Percentiles rank a stretch among this genome's conserved stretches.
phyloP scores from a whole-genome alignment of 2,888 invertebrate genomes.

The Stenichneumon culpator region DNA sequence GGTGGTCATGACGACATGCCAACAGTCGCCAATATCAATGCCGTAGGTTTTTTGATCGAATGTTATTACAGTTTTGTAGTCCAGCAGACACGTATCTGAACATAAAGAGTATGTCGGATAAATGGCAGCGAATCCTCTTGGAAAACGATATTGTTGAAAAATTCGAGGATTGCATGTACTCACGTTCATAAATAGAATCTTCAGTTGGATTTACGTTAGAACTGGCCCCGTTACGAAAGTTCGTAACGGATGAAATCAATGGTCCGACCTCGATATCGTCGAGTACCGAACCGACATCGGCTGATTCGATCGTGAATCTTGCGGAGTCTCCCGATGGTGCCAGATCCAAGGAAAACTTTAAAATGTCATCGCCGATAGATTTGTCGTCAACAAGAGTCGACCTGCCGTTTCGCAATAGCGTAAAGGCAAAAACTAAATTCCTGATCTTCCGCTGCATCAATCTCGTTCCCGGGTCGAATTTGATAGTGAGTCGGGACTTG shows the following conservation, averaged over 20 bases:
- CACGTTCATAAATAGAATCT: slow-evolving; percentile 17
- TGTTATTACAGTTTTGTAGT: slow-evolving; percentile 87
- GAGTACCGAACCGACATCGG: not conserved
- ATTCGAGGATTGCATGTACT: slow-evolving; percentile 11
- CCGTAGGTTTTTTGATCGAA: slow-evolving; percentile 89
- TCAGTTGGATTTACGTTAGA: slow-evolving; percentile 21
- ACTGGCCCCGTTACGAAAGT: slow-evolving; percentile 1
- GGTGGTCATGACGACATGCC: slow-evolving; percentile 88
- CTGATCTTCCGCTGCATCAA: rapidly evolving
- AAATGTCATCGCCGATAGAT: not conserved
- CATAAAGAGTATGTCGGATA: slow-evolving; percentile 68
- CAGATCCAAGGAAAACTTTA: slow-evolving; percentile 9
- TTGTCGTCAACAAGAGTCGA: not conserved
- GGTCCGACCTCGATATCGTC: not conserved
- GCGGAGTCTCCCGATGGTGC: not conserved
- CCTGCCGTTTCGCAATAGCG: not conserved
- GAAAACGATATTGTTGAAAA: not conserved
- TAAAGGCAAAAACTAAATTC: not conserved
- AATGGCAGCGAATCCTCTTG: slow-evolving; percentile 25
- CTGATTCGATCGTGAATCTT: slow-evolving; percentile 9
- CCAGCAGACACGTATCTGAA: slow-evolving; percentile 88
- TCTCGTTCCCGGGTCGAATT: slow-evolving; percentile 82
- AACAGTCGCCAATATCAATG: slow-evolving; percentile 86
- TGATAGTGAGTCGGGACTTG: slow-evolving; percentile 85
- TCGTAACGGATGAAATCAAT: slow-evolving; percentile 3